These are phyloP conservation scores for Leucophenga varia DNA, from an alignment of 1,140 invertebrate species.

Conservation along the genomic window DNA sequence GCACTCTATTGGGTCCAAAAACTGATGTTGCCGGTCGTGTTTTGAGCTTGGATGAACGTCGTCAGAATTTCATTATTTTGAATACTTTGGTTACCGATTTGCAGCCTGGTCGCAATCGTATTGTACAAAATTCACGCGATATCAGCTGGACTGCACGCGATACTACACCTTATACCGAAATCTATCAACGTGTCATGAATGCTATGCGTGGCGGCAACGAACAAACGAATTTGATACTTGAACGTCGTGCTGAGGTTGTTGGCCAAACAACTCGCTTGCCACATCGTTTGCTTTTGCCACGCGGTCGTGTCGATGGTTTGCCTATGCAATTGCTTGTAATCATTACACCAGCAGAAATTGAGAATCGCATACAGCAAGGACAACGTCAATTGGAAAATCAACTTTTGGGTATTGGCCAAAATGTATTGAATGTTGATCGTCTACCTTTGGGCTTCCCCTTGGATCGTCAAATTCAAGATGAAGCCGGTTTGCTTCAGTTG, in stretches of 20 bases:
- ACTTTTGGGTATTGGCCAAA: no score
- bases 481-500: no score
- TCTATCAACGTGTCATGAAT: conserved; percentile 49
- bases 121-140: conserved; percentile 54
- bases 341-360: conserved; percentile 49
- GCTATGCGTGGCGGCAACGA: conserved; percentile 42
- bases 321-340: conserved; percentile 58
- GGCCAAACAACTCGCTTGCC: conserved; percentile 24
- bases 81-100: conserved; percentile 56
- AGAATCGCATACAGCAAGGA: no score
- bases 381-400: no score
- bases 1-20: conserved; percentile 15
- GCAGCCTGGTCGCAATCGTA: conserved; percentile 48
- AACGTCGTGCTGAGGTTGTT: conserved; percentile 22
- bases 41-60: conserved; percentile 56
- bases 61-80: conserved; percentile 56
- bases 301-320: conserved; percentile 59
- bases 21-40: conserved; percentile 52
- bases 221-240: conserved; percentile 1
- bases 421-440: no score
- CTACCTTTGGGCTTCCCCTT: no score
- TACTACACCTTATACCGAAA: conserved; percentile 34
- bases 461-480: no score
- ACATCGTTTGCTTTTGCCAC: conserved; percentile 59
- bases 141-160: conserved; percentile 41